Percentiles rank a stretch among this genome's conserved stretches.
phyloP scores from a whole-genome alignment of 2,113 vertebrate species.

The Lophotis ruficrista region DNA sequence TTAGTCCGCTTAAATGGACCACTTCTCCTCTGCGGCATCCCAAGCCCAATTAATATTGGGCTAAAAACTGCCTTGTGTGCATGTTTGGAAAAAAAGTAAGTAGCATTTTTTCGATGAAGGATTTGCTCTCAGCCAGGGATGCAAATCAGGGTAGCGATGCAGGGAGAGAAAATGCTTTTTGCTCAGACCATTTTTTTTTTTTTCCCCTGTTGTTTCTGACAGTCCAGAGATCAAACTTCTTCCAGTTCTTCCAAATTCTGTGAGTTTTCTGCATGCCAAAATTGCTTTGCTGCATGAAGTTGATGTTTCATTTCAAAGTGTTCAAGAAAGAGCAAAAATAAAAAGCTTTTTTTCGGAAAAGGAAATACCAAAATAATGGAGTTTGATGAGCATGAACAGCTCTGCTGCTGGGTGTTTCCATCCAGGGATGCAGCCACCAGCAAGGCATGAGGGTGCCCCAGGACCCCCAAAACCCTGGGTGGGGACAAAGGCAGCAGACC shows the following conservation, averaged over 20 bases:
- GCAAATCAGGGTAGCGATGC: background rate
- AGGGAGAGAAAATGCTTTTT: background rate
- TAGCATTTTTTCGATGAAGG: background rate
- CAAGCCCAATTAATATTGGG: background rate
- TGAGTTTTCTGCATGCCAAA: background rate
- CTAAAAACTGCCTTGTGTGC: background rate
- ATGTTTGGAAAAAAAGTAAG: background rate
- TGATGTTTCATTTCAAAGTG: background rate
- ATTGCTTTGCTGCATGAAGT: background rate
- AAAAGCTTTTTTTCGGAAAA: background rate
- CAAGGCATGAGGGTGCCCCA: background rate
- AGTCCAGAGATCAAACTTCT: background rate
- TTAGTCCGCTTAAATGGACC: background rate
- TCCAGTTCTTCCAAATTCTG: background rate
- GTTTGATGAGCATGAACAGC: fast-evolving
- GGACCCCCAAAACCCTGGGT: background rate
- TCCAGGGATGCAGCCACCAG: background rate
- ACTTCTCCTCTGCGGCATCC: background rate
- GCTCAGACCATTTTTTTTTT: background rate
- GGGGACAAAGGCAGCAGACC: background rate
- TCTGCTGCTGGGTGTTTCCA: background rate
- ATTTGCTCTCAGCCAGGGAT: background rate
- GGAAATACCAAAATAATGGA: background rate
- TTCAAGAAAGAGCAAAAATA: background rate
- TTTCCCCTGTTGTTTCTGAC: background rate